Base-by-base conservation (phyloP, 2,113 vertebrate species). In the Panurus biarmicus region DNA sequence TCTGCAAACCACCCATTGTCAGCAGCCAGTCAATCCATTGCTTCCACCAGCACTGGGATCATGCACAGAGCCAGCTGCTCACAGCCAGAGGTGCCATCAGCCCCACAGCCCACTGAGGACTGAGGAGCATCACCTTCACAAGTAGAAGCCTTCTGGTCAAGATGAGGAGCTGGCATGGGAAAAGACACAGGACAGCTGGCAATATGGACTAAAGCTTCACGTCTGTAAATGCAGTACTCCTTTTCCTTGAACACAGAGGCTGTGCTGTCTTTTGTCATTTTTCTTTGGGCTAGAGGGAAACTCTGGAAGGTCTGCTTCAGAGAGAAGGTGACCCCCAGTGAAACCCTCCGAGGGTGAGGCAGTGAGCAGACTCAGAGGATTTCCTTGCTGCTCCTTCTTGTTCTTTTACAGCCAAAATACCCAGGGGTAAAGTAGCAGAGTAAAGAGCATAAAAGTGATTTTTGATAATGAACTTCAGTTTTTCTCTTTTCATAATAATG, bases 21-120 rank as follows among this genome's bases (percentile, higher is more conserved):
- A 94, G 56, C 82, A 94, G 85, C 83, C 83, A 87, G 44, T 85
- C 85, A 90, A 58, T 93, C 85, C 83, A 40, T 65, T 74, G 51
- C 67, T 87, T 79, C 87, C 71, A 25, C 28, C 75, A 58, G 80
- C 25, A 7, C 79, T 53, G 62, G 26, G 38, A 82, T 5, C 0
- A 0, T n/a, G 42, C 58, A 65, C 8, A 11, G 74, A 72, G 50
- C 35, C 75, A 62, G 25, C 64, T 77, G 45, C 81, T 93, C 4
- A 0, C 5, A 11, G 80, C 42, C 44, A 20, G 51, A 54, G 57
- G 25, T 78, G 50, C 18, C 5, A 17, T 31, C 35, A 75, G 47
- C 56, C 29, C 60, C 10, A 9, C 50, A 61, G 2, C 25, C 56
- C n/a, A n/a, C n/a, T n/a, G n/a, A n/a, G n/a, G n/a, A 2, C 57